Percentiles rank a stretch among this genome's conserved stretches.
These are phyloP conservation scores for Trididemnum clinides DNA, from an alignment of 23 tunicate genomes.

Conservation along the genomic window DNA sequence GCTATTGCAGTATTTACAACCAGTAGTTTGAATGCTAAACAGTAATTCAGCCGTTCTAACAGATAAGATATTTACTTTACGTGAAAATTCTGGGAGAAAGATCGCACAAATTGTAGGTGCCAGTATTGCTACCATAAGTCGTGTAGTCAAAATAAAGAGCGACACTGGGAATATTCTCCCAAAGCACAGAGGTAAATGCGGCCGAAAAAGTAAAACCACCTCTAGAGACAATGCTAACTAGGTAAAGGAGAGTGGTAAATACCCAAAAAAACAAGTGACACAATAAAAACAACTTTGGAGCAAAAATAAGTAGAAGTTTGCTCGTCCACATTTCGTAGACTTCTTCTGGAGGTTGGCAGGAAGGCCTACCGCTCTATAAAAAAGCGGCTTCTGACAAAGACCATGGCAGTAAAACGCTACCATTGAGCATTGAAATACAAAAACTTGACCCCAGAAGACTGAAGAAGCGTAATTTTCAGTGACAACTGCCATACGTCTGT, in stretches of 20 bases:
- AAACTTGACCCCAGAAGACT: background rate
- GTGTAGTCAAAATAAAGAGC: background rate
- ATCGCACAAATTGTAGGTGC: no score
- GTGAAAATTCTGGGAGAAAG: no score
- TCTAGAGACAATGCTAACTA: background rate
- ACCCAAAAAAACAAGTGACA: background rate
- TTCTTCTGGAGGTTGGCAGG: background rate
- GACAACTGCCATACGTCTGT: background rate
- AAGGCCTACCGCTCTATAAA: background rate
- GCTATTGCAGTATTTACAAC: no score
- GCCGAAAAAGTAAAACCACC: background rate
- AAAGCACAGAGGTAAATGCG: background rate
- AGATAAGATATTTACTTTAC: no score
- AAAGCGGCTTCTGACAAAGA: background rate
- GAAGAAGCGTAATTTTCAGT: background rate
- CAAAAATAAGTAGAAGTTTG: background rate
- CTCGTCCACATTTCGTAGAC: background rate
- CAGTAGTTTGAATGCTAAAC: no score
- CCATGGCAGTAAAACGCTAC: background rate
- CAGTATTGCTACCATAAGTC: no score
- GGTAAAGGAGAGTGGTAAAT: background rate
- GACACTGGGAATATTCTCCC: background rate
- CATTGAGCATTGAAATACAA: background rate
- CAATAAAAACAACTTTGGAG: background rate
- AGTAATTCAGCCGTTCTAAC: no score